Base-by-base conservation (phyloP, 2,888 invertebrate genomes). In the Ecliptopera silaceata region DNA sequence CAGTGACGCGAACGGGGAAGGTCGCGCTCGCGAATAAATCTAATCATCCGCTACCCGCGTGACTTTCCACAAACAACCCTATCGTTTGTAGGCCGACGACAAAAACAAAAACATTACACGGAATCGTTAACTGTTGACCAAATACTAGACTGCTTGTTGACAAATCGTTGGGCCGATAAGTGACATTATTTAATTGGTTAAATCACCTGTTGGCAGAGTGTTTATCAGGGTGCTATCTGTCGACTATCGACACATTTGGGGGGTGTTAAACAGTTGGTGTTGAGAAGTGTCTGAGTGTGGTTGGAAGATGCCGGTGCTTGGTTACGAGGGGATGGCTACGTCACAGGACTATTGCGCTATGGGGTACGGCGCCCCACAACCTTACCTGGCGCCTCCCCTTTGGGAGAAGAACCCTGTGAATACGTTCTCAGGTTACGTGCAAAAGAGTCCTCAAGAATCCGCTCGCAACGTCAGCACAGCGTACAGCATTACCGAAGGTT, bases 271-370 rank as follows among this genome's bases (percentile, higher is more conserved):
- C 70, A 72, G 69, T 78, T 69, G 71, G 65, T 65, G 65, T 81
- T 74, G 74, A 71, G 66, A 63, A 66, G 69, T 60, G 64, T 71
- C 66, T 65, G 72, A 66, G 75, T 64, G 69, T 68, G 72, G 65
- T 65, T 67, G 78, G 79, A 90, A 84, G 69, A 91, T 91, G 90
- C 90, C 88, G 70, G 88, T 83, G 74, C 78, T 86, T 52, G 85
- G 87, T 15, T 82, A 74, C 82, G 84, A 84, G 56, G 80, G 76
- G 75, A 82, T 87, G 79, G 67, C 80, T 77, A 68, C 80, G 64
- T 77, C 86, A 44, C 86, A 88, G 73, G 87, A 89, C 64, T 65
- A 82, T 68, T 86, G 81, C 68, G 71, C 80, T 54, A 71, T 82
- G 79, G 79, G 82, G 55, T 88, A 82, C 69, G 73, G 66, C 22